Evolutionary conservation across 2,888 invertebrate genomes (phyloP).

Genomic region (Eristalis pertinax): DNA sequence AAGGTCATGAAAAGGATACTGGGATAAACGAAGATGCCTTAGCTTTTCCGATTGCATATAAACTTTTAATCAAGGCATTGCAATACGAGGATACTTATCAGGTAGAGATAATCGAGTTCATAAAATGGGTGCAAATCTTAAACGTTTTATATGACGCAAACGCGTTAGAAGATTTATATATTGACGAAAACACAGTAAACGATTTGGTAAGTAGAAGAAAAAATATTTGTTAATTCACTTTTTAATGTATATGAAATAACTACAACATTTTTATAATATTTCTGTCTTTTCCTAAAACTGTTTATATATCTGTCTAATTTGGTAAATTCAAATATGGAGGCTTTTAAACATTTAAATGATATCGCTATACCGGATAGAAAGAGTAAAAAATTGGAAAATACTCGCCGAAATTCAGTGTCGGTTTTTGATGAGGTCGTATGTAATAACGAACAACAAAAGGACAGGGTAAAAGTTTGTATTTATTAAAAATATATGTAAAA

Average conservation of each 20-base stretch:
- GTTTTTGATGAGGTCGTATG: constrained; percentile 78
- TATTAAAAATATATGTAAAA: neutral
- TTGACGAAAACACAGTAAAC: constrained; percentile 74
- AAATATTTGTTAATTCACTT: no score
- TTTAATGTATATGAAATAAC: neutral
- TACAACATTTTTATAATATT: neutral
- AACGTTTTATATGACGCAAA: constrained; percentile 75
- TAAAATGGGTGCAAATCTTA: constrained; percentile 78
- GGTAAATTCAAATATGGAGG: neutral
- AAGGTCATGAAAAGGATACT: constrained; percentile 51
- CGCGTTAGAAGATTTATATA: constrained; percentile 56
- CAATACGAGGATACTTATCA: constrained; percentile 73
- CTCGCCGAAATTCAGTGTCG: constrained; percentile 78
- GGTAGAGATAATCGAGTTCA: constrained; percentile 77
- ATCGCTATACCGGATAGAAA: neutral
- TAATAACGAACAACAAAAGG: constrained; percentile 3
- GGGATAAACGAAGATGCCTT: constrained; percentile 75
- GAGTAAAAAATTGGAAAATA: constrained; percentile 30
- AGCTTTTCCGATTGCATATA: constrained; percentile 77
- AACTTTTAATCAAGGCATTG: constrained; percentile 76
- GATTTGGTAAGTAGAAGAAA: constrained; percentile 73
- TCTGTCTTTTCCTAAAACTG: neutral
- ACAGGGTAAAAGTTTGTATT: neutral
- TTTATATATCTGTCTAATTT: neutral
- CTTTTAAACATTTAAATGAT: constrained; percentile 26